Percentiles rank a stretch among this genome's conserved stretches.
These are phyloP conservation scores for Oedothorax gibbosus DNA, from an alignment of 1,140 invertebrate species.

Conservation along the genomic window DNA sequence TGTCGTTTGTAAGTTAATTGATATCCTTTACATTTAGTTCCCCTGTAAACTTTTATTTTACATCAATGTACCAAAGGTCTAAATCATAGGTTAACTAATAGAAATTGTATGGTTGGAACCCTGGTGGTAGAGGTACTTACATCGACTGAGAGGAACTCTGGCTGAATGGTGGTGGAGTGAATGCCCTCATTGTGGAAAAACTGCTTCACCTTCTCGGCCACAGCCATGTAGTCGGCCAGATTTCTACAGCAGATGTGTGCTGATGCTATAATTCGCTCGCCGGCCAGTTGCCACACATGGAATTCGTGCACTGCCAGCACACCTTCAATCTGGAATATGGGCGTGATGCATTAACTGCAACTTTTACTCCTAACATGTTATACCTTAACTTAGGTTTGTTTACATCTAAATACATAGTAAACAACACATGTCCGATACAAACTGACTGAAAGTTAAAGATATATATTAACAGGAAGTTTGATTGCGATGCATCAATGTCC, in stretches of 20 bases:
- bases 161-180: slow-evolving; percentile 75
- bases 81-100: too few relatives aligned
- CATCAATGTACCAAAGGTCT: too few relatives aligned
- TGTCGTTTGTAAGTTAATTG: not conserved
- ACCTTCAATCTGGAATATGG: slow-evolving; percentile 70
- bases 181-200: slow-evolving; percentile 74
- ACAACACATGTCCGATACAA: too few relatives aligned
- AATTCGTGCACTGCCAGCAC: slow-evolving; percentile 74
- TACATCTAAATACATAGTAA: not conserved
- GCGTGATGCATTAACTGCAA: not conserved
- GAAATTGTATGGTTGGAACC: not conserved
- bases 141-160: slow-evolving; percentile 69
- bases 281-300: slow-evolving; percentile 74
- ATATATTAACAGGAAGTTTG: too few relatives aligned
- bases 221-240: slow-evolving; percentile 71
- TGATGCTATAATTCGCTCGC: slow-evolving; percentile 73
- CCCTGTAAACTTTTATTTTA: too few relatives aligned
- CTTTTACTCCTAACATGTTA: not conserved
- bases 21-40: not conserved
- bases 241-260: slow-evolving; percentile 73
- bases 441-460: too few relatives aligned
- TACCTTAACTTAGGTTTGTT: not conserved
- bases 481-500: too few relatives aligned
- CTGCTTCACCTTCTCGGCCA: slow-evolving; percentile 89
- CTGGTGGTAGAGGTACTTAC: slow-evolving; percentile 2